Conservation (phyloP, 2,888 invertebrate species). For the Himalopsyche kuldschensis region DNA sequence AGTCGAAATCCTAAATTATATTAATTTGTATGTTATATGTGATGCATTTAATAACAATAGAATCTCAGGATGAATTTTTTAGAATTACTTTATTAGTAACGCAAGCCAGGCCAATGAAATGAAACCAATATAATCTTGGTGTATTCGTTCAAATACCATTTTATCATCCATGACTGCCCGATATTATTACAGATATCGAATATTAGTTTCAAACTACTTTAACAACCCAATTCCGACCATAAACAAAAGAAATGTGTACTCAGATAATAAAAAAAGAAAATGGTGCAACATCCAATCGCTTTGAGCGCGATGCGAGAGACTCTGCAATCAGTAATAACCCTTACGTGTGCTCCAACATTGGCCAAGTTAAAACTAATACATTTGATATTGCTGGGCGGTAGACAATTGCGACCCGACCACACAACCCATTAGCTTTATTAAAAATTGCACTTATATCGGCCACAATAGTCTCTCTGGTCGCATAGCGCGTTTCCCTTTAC, state of each 20-base stretch:
- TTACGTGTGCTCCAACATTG: conserved; percentile 8
- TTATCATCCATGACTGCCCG: too few species aligned
- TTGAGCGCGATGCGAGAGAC: neutral
- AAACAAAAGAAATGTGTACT: too few species aligned
- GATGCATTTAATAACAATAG: too few species aligned
- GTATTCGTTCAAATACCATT: too few species aligned
- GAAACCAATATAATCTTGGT: too few species aligned
- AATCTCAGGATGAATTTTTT: too few species aligned
- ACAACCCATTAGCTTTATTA: conserved; percentile 35
- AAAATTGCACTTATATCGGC: conserved; percentile 17
- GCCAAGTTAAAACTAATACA: conserved; percentile 14
- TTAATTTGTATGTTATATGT: too few species aligned
- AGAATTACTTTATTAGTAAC: too few species aligned
- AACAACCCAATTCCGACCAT: neutral
- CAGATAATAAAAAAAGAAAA: neutral
- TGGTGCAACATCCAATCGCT: neutral
- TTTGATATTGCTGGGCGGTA: conserved; percentile 8
- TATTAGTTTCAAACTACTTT: neutral
- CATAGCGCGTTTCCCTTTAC: neutral
- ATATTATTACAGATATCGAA: neutral
- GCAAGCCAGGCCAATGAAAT: too few species aligned
- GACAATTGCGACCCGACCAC: conserved; percentile 16
- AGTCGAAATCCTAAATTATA: too few species aligned
- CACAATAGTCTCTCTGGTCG: neutral
- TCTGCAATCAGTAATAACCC: neutral